Evolutionary conservation across 2,888 invertebrate genomes (phyloP), one percentile per base, ranked within the genome.

Genomic region (Helleia helle): DNA sequence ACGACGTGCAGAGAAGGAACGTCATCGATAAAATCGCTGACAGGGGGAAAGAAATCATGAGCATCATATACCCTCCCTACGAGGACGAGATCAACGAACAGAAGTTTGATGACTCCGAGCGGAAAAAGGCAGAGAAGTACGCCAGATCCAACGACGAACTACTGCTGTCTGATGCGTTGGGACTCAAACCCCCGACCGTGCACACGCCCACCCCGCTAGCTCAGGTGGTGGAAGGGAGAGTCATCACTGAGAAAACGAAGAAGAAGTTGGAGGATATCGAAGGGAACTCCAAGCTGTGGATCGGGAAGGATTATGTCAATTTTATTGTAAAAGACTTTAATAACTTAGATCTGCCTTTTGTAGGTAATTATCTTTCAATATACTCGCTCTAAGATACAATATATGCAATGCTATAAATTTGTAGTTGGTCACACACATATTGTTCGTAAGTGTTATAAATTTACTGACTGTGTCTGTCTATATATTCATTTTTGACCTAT

Each of bases 241-340:
- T 64, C 1, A 71, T 66, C 7, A 84, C 83, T 0, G 81, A 77
- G 22, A 65, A 53, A 9, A 74, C 73, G 0, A 75, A 72, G 27
- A 67, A 73, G 26, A 65, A 55, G 0, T 39, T 74, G 43, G 74
- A 79, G 44, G 72, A 63, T 0, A 52, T 73, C 0, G 88, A 90
- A 55, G 93, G 93, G 1, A 91, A 91, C 39, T 90, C 93, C 0
- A 96, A 96, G 62, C 81, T 94, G 39, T 98, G 97, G 97, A 90
- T 96, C 36, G 97, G 97, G 43, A 98, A 98, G 73, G 97, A 98
- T 67, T 98, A 98, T 61, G 92, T 92, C 0, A 98, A 98, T 79
- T 97, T 97, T 67, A 97, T 98, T 49, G 93, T 95, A 46, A 96
- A 97, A 69, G 98, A 98, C 76, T 96, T 97, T 69, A 91, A 90